Evolutionary conservation across 2,888 invertebrate species (phyloP), one percentile per base, ranked within the genome.

Genomic region (Caradrina kadenii): DNA sequence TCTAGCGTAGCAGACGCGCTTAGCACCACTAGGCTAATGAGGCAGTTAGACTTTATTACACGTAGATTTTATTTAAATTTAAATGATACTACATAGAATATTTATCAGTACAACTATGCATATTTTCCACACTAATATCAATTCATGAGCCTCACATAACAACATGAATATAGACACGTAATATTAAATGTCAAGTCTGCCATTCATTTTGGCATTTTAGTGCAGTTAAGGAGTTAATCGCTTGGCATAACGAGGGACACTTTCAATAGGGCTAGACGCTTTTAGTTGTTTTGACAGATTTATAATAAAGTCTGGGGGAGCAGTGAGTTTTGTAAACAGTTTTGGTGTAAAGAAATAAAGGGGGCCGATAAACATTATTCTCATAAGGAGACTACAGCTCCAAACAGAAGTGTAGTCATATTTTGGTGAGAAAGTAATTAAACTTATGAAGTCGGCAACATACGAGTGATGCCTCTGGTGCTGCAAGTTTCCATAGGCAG

Each of bases 181-280:
- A 65, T 54, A 74, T 21, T 39, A 70, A 70, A 78, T 64, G 79
- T 61, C 79, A 78, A 53, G 73, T 58, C 52, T 52, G 64, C 31
- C 73, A 78, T 75, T 78, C 39, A 61, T 78, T 64, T 22, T 78
- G 79, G 60, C 76, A 79, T 76, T 76, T 31, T 35, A 22, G 39
- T 55, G 53, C 67, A 52, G 56, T 76, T 67, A 54, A n/a, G 52
- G 6, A 79, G 35, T 79, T 79, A 76, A 79, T 79, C 58, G 58
- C 5, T 48, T 59, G 79, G 49, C 21, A 63, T 59, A 74, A 66
- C 39, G 67, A 54, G 66, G 45, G 55, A 26, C 35, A 73, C 60
- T 60, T 56, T 35, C 52, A 73, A 61, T 64, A 42, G 64, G n/a
- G 22, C 15, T 49, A 60, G 54, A 74, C 54, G 21, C 22, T 21